phyloP scores from a whole-genome alignment of 53 echinoderm and acorn worm genomes.

The Stichopus horrens region DNA sequence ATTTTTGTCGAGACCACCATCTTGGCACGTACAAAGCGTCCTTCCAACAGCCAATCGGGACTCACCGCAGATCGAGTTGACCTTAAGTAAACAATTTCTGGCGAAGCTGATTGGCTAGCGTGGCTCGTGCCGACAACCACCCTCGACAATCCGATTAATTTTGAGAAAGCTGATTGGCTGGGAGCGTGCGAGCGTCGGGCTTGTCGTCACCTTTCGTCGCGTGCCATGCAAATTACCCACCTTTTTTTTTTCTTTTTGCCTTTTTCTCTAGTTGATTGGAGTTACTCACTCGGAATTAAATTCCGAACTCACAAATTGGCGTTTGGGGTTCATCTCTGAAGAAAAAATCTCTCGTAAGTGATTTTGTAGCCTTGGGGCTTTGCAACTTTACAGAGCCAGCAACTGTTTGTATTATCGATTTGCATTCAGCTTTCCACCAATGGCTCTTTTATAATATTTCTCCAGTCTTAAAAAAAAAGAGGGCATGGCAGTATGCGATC shows the following conservation, averaged over 20 bases:
- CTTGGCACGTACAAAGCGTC: conserved; percentile 48
- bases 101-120: conserved; percentile 10
- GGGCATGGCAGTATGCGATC: not conserved
- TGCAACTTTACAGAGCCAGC: conserved; percentile 30
- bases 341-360: conserved; percentile 36
- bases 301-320: conserved; percentile 43
- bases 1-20: conserved; percentile 32
- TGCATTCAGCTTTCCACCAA: conserved; percentile 10
- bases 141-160: conserved; percentile 33
- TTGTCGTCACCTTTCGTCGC: conserved; percentile 43
- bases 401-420: conserved; percentile 48
- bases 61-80: not conserved
- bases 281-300: conserved; percentile 49
- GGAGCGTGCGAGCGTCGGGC: conserved; percentile 22
- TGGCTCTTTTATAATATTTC: conserved; percentile 27
- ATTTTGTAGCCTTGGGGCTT: conserved; percentile 52
- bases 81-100: conserved; percentile 43
- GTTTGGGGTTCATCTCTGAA: conserved; percentile 37
- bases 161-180: conserved; percentile 11
- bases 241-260: not conserved
- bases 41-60: conserved; percentile 30
- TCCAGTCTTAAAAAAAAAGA: not conserved
- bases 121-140: conserved; percentile 45
- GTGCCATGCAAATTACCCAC: conserved; percentile 52
- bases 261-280: conserved; percentile 25